A percentile compares a stretch with the other conserved stretches of the same genome.
These are phyloP conservation scores for Limonius californicus DNA, from an alignment of 1,140 invertebrate species.

Conservation along the genomic window DNA sequence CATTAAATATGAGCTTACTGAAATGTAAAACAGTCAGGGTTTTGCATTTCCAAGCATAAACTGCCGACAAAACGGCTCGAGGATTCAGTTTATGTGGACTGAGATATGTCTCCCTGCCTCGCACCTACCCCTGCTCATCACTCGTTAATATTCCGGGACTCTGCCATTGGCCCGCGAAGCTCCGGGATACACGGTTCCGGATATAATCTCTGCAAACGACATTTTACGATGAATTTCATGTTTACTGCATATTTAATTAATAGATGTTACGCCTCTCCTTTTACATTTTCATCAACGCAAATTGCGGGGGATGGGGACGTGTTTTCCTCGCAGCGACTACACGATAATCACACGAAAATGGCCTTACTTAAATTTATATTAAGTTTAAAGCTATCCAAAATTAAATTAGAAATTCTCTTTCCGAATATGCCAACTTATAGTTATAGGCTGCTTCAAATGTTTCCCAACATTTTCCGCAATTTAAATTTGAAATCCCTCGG, in stretches of 20 bases:
- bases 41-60: constrained; percentile 49
- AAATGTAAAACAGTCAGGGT: constrained; percentile 49
- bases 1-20: constrained; percentile 50
- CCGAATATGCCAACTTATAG: not conserved
- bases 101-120: constrained; percentile 18
- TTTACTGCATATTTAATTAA: constrained; percentile 39
- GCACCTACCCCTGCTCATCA: constrained; percentile 5
- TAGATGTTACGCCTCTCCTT: constrained; percentile 22
- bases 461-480: not conserved
- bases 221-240: constrained; percentile 36
- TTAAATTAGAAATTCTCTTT: too few species aligned
- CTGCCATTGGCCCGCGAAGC: constrained; percentile 16
- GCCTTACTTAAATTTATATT: not conserved
- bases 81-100: constrained; percentile 45
- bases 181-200: constrained; percentile 9
- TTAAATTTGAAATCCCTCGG: not conserved
- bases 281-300: constrained; percentile 25
- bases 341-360: constrained; percentile 6
- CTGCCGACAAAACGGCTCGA: constrained; percentile 47
- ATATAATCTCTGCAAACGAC: constrained; percentile 36
- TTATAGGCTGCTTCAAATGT: too few species aligned
- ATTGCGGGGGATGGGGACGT: not conserved
- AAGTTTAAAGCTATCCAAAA: too few species aligned
- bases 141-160: constrained; percentile 24
- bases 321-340: constrained; percentile 1